Percentiles rank a stretch among this genome's conserved stretches.
Conservation (phyloP, 2,113 vertebrate genomes). For the Corythoichthys intestinalis region DNA sequence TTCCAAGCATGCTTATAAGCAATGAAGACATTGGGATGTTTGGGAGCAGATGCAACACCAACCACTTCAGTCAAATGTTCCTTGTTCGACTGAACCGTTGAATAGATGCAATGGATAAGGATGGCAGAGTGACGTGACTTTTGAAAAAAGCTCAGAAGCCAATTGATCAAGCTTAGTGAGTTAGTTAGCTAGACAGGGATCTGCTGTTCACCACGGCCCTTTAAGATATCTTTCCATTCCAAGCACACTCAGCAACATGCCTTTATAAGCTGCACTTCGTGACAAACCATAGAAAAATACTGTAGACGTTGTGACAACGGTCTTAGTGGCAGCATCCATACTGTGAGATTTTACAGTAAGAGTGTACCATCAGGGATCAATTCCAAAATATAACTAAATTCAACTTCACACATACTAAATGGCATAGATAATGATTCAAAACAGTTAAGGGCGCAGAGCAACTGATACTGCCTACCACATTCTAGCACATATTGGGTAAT, state of each 20-base stretch:
- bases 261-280: conserved; percentile 8
- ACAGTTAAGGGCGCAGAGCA: too few relatives aligned
- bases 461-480: too few relatives aligned
- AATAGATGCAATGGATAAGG: conserved; percentile 8
- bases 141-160: conserved; percentile 21
- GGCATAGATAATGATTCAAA: not conserved
- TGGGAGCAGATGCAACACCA: conserved; percentile 3
- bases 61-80: conserved; percentile 5
- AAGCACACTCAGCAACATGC: conserved; percentile 20
- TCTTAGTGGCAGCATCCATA: conserved; percentile 20
- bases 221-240: conserved; percentile 5
- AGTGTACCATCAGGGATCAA: conserved; percentile 50
- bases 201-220: conserved; percentile 7
- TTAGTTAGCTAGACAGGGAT: conserved; percentile 11
- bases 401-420: not conserved
- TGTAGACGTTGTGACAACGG: conserved; percentile 6
- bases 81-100: conserved; percentile 8
- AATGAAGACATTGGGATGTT: conserved; percentile 14
- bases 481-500: too few relatives aligned
- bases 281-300: conserved; percentile 1
- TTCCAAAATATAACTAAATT: not conserved
- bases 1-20: conserved; percentile 21
- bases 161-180: conserved; percentile 19
- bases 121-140: conserved; percentile 19
- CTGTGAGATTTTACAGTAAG: conserved; percentile 7